These are phyloP conservation scores for Scomberomorus guttatus DNA, from an alignment of 2,797 vertebrate genomes.

Conservation along the genomic window DNA sequence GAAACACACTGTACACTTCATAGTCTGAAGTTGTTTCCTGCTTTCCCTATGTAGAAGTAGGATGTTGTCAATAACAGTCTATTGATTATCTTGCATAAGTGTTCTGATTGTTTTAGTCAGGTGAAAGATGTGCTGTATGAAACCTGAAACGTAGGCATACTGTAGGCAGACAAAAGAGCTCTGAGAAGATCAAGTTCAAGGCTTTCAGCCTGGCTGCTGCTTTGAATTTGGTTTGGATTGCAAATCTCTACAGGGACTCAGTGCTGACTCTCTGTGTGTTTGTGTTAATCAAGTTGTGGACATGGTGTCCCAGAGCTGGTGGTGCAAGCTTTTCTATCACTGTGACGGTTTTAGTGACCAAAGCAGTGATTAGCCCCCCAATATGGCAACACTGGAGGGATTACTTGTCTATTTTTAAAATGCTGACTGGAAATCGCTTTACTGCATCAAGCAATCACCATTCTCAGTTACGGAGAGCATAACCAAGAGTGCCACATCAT, in stretches of 20 bases:
- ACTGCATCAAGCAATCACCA: conserved; percentile 35
- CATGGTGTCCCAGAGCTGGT: conserved; percentile 32
- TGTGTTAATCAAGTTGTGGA: conserved; percentile 36
- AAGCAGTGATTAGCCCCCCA: conserved; percentile 76
- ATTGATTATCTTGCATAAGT: conserved; percentile 47
- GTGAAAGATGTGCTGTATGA: conserved; percentile 10
- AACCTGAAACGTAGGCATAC: conserved; percentile 34
- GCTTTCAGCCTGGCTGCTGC: conserved; percentile 50
- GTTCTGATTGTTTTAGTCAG: conserved; percentile 31
- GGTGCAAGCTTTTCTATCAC: conserved; percentile 42
- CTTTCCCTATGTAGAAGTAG: conserved; percentile 6
- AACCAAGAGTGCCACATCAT: conserved; percentile 9
- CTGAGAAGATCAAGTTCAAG: conserved; percentile 30
- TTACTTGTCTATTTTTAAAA: conserved; percentile 75
- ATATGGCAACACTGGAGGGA: conserved; percentile 56
- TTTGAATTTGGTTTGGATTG: conserved; percentile 86
- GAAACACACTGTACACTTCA: not conserved
- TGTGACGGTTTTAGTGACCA: conserved; percentile 65
- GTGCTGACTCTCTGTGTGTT: not conserved
- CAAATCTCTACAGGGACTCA: conserved; percentile 71
- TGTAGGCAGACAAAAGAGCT: conserved; percentile 22
- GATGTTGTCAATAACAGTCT: conserved; percentile 10
- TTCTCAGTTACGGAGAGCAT: conserved; percentile 12
- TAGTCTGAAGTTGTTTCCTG: conserved; percentile 33
- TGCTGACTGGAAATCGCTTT: conserved; percentile 56